Conservation (phyloP, 2,888 invertebrate species). For the Drosophila recens region DNA sequence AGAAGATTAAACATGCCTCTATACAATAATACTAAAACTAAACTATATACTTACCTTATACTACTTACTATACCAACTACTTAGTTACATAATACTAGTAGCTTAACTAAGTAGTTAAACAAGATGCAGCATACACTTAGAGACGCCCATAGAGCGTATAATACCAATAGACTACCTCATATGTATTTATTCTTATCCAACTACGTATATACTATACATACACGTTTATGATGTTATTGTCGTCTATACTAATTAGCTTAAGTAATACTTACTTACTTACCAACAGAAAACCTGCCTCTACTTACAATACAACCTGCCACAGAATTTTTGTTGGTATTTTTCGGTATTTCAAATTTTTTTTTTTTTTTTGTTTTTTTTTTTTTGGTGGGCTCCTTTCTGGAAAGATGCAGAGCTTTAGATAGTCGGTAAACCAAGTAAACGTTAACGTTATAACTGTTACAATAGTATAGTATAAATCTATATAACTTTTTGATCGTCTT, state of each 20-base stretch:
- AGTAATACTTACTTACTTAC: conserved; percentile 36
- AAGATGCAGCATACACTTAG: conserved; percentile 45
- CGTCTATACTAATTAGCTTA: conserved; percentile 48
- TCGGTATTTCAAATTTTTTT: neutral
- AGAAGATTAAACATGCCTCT: conserved; percentile 17
- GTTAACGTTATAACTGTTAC: conserved; percentile 34
- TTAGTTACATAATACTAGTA: conserved; percentile 59
- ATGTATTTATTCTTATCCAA: conserved; percentile 16
- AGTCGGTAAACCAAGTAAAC: conserved; percentile 24
- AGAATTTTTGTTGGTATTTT: conserved; percentile 22
- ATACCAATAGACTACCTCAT: conserved; percentile 27
- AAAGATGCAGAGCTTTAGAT: conserved; percentile 31
- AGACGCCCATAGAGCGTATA: conserved; percentile 44
- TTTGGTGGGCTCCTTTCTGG: conserved; percentile 31
- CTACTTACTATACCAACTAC: conserved; percentile 32
- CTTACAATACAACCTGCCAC: conserved; percentile 14
- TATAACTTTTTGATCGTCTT: conserved; percentile 48
- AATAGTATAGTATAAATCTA: conserved; percentile 21
- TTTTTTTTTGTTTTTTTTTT: conserved; percentile 6
- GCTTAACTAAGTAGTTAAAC: conserved; percentile 48
- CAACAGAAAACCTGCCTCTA: neutral
- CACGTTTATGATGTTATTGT: conserved; percentile 35
- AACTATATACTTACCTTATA: conserved; percentile 35
- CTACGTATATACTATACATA: conserved; percentile 21
- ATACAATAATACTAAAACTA: conserved; percentile 44